Conservation (phyloP, 2,113 vertebrate species). For the Pseudopipra pipra region DNA sequence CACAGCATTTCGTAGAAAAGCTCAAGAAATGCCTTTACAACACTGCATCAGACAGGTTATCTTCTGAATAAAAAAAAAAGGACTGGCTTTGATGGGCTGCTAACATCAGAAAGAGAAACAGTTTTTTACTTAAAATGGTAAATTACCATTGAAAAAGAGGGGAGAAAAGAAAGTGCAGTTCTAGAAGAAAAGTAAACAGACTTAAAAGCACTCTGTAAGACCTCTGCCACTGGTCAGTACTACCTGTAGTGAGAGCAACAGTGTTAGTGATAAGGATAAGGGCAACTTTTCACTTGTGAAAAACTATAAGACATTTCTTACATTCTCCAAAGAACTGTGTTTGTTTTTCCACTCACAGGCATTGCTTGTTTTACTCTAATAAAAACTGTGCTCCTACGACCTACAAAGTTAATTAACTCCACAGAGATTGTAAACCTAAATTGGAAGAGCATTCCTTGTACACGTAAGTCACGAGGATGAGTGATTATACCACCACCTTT, state of each 20-base stretch:
- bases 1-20: background rate
- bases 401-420: slow-evolving; percentile 30
- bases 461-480: background rate
- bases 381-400: background rate
- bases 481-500: background rate
- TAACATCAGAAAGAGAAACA: background rate
- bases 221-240: background rate
- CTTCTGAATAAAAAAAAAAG: background rate
- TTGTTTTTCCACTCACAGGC: background rate
- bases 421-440: slow-evolving; percentile 9
- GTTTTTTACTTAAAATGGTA: background rate
- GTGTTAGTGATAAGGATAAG: background rate
- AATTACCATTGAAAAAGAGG: background rate
- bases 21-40: background rate
- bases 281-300: background rate
- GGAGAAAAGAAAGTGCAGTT: background rate
- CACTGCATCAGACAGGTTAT: background rate
- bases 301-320: background rate
- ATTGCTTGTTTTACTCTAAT: background rate
- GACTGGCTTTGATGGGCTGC: background rate
- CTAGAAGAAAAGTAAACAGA: background rate
- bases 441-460: background rate
- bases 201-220: background rate
- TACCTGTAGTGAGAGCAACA: fast-evolving
- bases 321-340: background rate